Evolutionary conservation across 2,888 invertebrate genomes (phyloP).

Genomic region (Cephus sareptanus): DNA sequence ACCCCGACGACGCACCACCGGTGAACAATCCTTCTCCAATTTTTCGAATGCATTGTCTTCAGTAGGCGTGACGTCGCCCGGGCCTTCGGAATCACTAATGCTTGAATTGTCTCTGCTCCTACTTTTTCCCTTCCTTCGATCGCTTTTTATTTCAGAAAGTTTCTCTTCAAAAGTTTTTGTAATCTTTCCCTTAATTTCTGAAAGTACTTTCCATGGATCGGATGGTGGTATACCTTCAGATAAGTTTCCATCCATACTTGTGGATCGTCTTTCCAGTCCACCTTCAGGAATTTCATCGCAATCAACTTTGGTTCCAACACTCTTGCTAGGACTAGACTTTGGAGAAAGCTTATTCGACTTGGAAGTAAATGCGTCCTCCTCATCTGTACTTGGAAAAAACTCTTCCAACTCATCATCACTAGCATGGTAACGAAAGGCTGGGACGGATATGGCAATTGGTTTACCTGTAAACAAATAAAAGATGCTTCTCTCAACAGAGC

Average conservation of each 20-base stretch:
- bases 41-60: constrained; percentile 51
- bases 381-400: constrained; percentile 70
- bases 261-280: constrained; percentile 70
- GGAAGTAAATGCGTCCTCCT: constrained; percentile 70
- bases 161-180: constrained; percentile 84
- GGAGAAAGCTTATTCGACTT: constrained; percentile 60
- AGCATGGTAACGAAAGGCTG: constrained; percentile 79
- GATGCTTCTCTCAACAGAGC: not conserved
- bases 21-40: constrained; percentile 38
- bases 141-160: constrained; percentile 75
- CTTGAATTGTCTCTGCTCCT: constrained; percentile 74
- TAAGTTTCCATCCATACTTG: constrained; percentile 69
- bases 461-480: constrained; percentile 55
- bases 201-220: constrained; percentile 80
- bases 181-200: constrained; percentile 79
- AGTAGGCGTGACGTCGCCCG: constrained; percentile 53
- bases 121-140: constrained; percentile 66
- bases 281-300: constrained; percentile 56
- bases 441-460: constrained; percentile 65
- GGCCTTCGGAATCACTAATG: constrained; percentile 74
- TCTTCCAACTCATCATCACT: constrained; percentile 82
- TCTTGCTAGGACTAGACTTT: constrained; percentile 59
- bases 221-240: constrained; percentile 68
- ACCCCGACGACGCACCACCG: constrained; percentile 32
- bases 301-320: constrained; percentile 67